Conservation (phyloP, 2,113 vertebrate genomes). For the Ictidomys tridecemlineatus region DNA sequence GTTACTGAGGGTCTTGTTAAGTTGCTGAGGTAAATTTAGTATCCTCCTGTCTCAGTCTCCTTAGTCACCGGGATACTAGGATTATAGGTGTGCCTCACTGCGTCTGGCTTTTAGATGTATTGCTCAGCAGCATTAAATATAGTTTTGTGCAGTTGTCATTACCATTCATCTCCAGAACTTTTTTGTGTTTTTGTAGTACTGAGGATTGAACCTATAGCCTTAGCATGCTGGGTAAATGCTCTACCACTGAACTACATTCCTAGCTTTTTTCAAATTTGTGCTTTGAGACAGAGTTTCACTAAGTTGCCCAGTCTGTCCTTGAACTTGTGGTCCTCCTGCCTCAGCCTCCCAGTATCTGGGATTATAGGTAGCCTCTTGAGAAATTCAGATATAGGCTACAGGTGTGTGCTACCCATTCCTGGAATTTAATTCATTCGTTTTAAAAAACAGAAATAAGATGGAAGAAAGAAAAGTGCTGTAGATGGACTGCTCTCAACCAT, state of each 20-base stretch:
- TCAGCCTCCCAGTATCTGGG: not conserved
- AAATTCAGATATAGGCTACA: not conserved
- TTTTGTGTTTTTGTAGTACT: not conserved
- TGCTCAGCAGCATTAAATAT: not conserved
- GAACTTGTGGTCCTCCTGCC: not conserved
- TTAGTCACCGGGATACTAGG: too few species aligned
- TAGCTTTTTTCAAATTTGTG: not conserved
- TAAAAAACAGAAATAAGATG: not conserved
- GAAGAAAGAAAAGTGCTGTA: not conserved
- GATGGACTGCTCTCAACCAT: not conserved
- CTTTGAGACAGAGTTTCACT: not conserved
- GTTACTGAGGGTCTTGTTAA: too few species aligned
- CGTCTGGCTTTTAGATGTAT: not conserved
- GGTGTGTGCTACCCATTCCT: not conserved
- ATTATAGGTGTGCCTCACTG: too few species aligned
- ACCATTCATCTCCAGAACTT: not conserved
- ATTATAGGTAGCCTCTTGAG: not conserved
- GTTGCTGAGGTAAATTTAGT: too few species aligned
- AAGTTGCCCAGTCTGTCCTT: not conserved
- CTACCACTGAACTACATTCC: not conserved
- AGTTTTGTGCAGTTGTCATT: not conserved
- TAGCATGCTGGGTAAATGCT: not conserved
- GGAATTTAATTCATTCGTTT: not conserved
- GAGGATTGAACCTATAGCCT: not conserved
- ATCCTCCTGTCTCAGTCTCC: too few species aligned